Conservation (phyloP, 1,140 invertebrate genomes). For the Druon quercuslanigerum region DNA sequence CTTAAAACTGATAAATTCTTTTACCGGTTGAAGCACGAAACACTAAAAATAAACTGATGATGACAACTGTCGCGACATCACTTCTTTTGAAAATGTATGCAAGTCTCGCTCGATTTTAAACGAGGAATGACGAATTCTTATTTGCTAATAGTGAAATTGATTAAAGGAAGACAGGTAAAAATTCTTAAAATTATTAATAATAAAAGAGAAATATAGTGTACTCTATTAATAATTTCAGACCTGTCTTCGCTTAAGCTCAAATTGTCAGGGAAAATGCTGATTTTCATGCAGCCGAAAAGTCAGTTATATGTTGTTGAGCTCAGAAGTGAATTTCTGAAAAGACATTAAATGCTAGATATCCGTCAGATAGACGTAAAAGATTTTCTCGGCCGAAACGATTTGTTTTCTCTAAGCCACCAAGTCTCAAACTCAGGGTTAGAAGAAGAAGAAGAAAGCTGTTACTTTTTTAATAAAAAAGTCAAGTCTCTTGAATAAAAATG, state of each 20-base stretch:
- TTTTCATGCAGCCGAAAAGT: background rate
- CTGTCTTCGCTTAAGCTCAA: conserved; percentile 23
- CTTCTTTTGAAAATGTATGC: background rate
- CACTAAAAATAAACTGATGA: background rate
- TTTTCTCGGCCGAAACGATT: background rate
- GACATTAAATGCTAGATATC: conserved; percentile 8
- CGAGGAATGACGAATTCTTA: conserved; percentile 18
- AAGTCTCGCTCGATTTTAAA: conserved; percentile 26
- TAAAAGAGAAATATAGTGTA: background rate
- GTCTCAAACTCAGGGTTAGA: background rate
- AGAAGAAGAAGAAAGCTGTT: background rate
- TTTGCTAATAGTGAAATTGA: conserved; percentile 4
- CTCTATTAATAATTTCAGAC: background rate
- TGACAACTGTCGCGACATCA: conserved; percentile 1
- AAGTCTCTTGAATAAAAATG: conserved; percentile 17
- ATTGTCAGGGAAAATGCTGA: conserved; percentile 16
- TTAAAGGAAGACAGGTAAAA: conserved; percentile 8
- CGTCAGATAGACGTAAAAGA: background rate
- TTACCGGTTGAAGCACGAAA: background rate
- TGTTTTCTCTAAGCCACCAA: background rate
- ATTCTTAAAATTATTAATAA: background rate
- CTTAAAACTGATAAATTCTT: too few species aligned
- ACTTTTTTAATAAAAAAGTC: background rate
- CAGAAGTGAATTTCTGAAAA: conserved; percentile 12
- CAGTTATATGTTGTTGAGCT: conserved; percentile 1